A percentile compares a stretch with the other conserved stretches of the same genome.
Evolutionary conservation across 2,888 invertebrate genomes (phyloP).

Genomic region (Ligdia adustata): DNA sequence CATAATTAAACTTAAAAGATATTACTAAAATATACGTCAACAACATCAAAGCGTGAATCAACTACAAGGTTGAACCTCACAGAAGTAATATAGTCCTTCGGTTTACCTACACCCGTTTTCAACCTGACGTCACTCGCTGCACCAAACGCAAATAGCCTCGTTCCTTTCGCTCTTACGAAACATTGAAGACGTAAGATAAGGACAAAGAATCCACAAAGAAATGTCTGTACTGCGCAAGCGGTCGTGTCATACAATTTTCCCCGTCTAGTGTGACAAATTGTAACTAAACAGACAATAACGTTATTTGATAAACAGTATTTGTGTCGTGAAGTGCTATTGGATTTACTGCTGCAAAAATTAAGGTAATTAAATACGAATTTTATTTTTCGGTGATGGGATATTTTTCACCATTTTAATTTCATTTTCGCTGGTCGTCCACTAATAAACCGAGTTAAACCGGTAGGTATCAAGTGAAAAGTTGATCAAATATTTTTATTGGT

Average conservation of each 20-base stretch:
- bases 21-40: background rate
- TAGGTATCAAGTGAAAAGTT: too few species aligned
- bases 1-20: too few species aligned
- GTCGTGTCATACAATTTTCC: constrained; percentile 53
- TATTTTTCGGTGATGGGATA: constrained; percentile 9
- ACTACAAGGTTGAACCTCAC: constrained; percentile 40
- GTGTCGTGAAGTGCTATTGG: constrained; percentile 35
- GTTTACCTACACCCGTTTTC: constrained; percentile 66
- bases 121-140: constrained; percentile 41
- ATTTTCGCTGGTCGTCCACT: constrained; percentile 50
- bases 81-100: too few species aligned
- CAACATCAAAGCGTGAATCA: constrained; percentile 1
- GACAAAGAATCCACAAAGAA: constrained; percentile 11
- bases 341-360: constrained; percentile 17
- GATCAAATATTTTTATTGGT: too few species aligned
- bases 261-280: constrained; percentile 45
- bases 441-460: constrained; percentile 16
- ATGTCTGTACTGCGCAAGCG: constrained; percentile 48
- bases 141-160: constrained; percentile 28
- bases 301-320: constrained; percentile 31
- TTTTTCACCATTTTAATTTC: background rate
- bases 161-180: constrained; percentile 38
- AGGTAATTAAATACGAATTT: constrained; percentile 41
- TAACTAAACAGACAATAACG: constrained; percentile 31
- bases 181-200: constrained; percentile 20